Evolutionary conservation across 1,140 invertebrate species (phyloP).

Genomic region (Aphidius ervi): DNA sequence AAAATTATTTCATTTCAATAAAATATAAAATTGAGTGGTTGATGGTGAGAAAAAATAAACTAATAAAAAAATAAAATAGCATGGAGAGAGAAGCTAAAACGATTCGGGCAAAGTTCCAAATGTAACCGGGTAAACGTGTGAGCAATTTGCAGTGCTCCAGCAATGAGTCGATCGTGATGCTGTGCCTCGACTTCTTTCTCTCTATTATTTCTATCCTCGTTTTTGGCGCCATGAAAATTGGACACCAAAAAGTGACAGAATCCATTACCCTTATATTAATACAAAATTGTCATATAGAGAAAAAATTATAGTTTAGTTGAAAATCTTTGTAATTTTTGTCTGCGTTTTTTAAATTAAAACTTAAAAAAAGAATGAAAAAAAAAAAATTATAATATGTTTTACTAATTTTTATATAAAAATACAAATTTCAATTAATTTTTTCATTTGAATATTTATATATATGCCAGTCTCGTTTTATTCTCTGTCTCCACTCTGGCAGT

Average conservation of each 20-base stretch:
- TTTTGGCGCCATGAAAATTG: slow-evolving; percentile 17
- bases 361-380: not conserved
- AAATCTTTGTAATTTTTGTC: too few relatives aligned
- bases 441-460: slow-evolving; percentile 25
- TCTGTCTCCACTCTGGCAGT: too few relatives aligned
- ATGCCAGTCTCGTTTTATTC: not conserved
- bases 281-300: not conserved
- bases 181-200: slow-evolving; percentile 1
- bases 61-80: not conserved
- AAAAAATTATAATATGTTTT: slow-evolving; percentile 3
- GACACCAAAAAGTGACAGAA: slow-evolving; percentile 24
- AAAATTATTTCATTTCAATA: too few relatives aligned
- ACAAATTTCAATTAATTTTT: slow-evolving; percentile 26
- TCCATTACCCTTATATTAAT: slow-evolving; percentile 23
- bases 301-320: too few relatives aligned
- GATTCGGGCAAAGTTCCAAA: slow-evolving; percentile 13
- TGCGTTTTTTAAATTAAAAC: too few relatives aligned
- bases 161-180: not conserved
- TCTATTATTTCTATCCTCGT: not conserved
- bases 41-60: too few relatives aligned
- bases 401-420: slow-evolving; percentile 13
- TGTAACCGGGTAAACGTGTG: slow-evolving; percentile 8
- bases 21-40: too few relatives aligned
- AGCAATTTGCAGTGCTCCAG: slow-evolving; percentile 3
- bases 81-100: not conserved